Evolutionary conservation across 2,888 invertebrate species (phyloP).

Genomic region (Rhabditoides inermis): DNA sequence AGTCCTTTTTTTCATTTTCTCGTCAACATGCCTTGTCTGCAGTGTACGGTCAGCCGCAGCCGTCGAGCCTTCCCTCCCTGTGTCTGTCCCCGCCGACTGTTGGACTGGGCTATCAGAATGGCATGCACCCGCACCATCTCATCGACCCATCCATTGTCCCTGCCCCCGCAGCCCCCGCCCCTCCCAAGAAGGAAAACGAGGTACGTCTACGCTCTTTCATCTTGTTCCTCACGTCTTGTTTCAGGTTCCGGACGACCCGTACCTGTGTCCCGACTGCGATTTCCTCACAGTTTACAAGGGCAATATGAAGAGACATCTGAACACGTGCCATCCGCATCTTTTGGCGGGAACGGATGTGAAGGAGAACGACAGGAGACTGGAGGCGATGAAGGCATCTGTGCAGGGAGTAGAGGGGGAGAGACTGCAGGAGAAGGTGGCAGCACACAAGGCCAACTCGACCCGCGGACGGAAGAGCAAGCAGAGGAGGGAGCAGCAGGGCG

Average conservation of each 20-base stretch:
- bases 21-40: too few relatives aligned
- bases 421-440: slow-evolving; percentile 22
- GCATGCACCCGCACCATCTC: too few relatives aligned
- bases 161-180: too few relatives aligned
- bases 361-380: slow-evolving; percentile 18
- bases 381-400: slow-evolving; percentile 32
- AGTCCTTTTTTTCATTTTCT: too few relatives aligned
- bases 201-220: too few relatives aligned
- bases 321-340: slow-evolving; percentile 29
- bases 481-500: slow-evolving; percentile 19
- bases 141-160: too few relatives aligned
- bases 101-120: too few relatives aligned
- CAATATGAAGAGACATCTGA: slow-evolving; percentile 49
- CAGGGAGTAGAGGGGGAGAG: slow-evolving; percentile 29
- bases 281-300: slow-evolving; percentile 49
- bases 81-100: too few relatives aligned
- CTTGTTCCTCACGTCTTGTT: too few relatives aligned
- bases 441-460: slow-evolving; percentile 34
- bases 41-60: too few relatives aligned
- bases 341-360: slow-evolving; percentile 23
- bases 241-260: too few relatives aligned
- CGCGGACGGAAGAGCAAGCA: slow-evolving; percentile 28
- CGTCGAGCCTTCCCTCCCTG: too few relatives aligned
- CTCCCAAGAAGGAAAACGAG: slow-evolving; percentile 1
- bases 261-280: slow-evolving; percentile 42